phyloP scores from a whole-genome alignment of 2,888 invertebrate genomes.

The Ectemnius continuus region DNA sequence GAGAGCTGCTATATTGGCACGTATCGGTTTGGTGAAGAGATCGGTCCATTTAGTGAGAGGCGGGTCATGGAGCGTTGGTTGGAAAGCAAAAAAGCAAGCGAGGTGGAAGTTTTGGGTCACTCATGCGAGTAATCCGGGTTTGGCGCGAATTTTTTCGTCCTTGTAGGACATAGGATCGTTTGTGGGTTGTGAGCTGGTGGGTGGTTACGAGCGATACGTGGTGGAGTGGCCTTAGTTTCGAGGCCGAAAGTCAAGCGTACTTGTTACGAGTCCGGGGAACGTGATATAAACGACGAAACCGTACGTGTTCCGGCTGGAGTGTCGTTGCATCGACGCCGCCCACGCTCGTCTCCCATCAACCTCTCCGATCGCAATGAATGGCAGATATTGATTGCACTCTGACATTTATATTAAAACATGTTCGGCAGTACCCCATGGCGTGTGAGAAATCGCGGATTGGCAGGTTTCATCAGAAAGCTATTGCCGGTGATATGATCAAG shows the following conservation, averaged over 20 bases:
- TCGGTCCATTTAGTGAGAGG: too few species aligned
- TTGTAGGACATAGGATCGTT: conserved; percentile 25
- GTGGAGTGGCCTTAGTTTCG: conserved; percentile 24
- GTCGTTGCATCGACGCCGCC: neutral
- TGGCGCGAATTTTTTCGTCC: conserved; percentile 30
- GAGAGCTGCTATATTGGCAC: too few species aligned
- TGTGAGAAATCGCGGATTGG: conserved; percentile 43
- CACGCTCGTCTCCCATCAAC: conserved; percentile 14
- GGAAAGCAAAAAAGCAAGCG: neutral
- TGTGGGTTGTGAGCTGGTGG: conserved; percentile 25
- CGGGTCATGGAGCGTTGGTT: too few species aligned
- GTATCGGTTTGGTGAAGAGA: too few species aligned
- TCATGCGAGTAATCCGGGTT: conserved; percentile 33
- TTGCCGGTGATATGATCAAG: conserved; percentile 31
- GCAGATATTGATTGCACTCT: conserved; percentile 57
- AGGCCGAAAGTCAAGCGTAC: conserved; percentile 28
- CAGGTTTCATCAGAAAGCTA: conserved; percentile 43
- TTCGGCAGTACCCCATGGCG: conserved; percentile 25
- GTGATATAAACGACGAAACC: conserved; percentile 42
- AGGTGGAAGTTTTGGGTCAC: conserved; percentile 11
- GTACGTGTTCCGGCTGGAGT: conserved; percentile 17
- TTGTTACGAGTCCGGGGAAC: conserved; percentile 27
- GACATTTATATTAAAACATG: conserved; percentile 62
- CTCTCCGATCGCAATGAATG: conserved; percentile 37
- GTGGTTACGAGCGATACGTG: conserved; percentile 25